phyloP scores from a whole-genome alignment of 2,888 invertebrate genomes.

The Chloroclysta siterata region DNA sequence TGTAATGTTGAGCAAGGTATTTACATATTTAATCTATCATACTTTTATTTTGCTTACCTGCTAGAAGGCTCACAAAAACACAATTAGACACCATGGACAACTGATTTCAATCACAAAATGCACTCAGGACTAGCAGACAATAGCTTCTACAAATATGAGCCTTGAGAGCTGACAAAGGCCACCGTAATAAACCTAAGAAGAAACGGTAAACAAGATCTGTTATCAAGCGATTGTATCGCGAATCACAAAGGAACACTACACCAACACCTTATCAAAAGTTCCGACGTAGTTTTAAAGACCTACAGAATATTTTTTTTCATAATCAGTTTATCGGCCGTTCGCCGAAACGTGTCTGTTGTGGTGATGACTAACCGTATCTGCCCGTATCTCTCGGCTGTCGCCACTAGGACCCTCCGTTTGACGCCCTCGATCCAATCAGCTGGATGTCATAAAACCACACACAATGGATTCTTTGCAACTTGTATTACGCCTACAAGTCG shows the following conservation, averaged over 20 bases:
- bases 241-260: slow-evolving; percentile 77
- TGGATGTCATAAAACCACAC: slow-evolving; percentile 67
- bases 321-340: slow-evolving; percentile 60
- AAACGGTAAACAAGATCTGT: slow-evolving; percentile 72
- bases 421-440: slow-evolving; percentile 80
- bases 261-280: slow-evolving; percentile 67
- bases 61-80: slow-evolving; percentile 70
- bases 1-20: slow-evolving; percentile 24
- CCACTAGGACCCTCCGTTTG: slow-evolving; percentile 61
- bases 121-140: slow-evolving; percentile 27
- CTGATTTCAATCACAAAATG: slow-evolving; percentile 34
- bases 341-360: slow-evolving; percentile 68
- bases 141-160: slow-evolving; percentile 41
- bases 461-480: slow-evolving; percentile 44
- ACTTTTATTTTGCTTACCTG: slow-evolving; percentile 56
- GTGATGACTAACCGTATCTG: slow-evolving; percentile 80
- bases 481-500: slow-evolving; percentile 39
- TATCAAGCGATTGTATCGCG: slow-evolving; percentile 68
- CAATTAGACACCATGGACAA: slow-evolving; percentile 75
- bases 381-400: slow-evolving; percentile 70
- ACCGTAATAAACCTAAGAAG: slow-evolving; percentile 55
- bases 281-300: slow-evolving; percentile 60
- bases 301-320: slow-evolving; percentile 51
- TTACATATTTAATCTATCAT: slow-evolving; percentile 8
- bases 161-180: slow-evolving; percentile 55